Evolutionary conservation across 2,888 invertebrate genomes (phyloP).

Genomic region (Lithophane ornitopus): DNA sequence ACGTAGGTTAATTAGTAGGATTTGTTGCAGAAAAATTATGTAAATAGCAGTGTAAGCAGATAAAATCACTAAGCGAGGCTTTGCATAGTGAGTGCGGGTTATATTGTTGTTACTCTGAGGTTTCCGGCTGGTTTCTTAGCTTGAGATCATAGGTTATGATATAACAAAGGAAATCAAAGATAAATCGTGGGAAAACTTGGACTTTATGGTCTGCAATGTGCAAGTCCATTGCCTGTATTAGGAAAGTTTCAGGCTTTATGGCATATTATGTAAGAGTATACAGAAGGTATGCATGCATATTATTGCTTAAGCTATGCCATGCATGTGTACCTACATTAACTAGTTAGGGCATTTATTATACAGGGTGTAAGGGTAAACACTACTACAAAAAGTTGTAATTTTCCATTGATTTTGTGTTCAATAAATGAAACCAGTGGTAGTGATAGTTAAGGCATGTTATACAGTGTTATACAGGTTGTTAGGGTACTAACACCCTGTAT

Average conservation of each 20-base stretch:
- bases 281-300: too few relatives aligned
- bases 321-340: too few relatives aligned
- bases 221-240: not conserved
- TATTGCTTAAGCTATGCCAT: too few relatives aligned
- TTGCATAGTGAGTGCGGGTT: not conserved
- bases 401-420: too few relatives aligned
- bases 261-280: too few relatives aligned
- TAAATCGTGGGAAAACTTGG: slow-evolving; percentile 21
- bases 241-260: not conserved
- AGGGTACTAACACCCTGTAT: too few relatives aligned
- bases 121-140: slow-evolving; percentile 13
- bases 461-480: too few relatives aligned
- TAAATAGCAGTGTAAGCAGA: slow-evolving; percentile 7
- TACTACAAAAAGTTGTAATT: too few relatives aligned
- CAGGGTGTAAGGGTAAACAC: too few relatives aligned
- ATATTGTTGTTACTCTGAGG: slow-evolving; percentile 5
- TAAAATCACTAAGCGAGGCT: not conserved
- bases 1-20: not conserved
- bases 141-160: slow-evolving; percentile 4
- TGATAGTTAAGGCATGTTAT: too few relatives aligned
- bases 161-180: slow-evolving; percentile 11
- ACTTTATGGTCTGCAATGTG: not conserved
- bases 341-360: too few relatives aligned
- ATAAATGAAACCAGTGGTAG: too few relatives aligned
- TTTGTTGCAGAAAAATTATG: slow-evolving; percentile 27